Conservation (phyloP, 2,888 invertebrate genomes). For the Rhagophthalmus giganteus region DNA sequence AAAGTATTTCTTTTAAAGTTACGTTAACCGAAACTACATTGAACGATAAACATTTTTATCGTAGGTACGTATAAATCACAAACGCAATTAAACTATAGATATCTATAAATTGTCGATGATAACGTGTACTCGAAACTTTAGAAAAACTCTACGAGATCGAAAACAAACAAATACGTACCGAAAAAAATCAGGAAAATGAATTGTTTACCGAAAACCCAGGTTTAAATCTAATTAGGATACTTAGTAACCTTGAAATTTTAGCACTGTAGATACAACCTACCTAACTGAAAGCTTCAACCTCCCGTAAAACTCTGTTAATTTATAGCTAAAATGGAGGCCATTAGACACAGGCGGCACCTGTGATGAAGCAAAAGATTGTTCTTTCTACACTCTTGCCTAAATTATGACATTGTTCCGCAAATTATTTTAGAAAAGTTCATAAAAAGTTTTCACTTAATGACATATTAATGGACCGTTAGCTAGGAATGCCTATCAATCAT, state of each 20-base stretch:
- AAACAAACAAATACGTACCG: constrained; percentile 21
- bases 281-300: constrained; percentile 22
- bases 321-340: constrained; percentile 31
- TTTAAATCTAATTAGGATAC: constrained; percentile 29
- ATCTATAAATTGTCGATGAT: background rate
- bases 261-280: constrained; percentile 23
- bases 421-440: constrained; percentile 27
- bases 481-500: constrained; percentile 15
- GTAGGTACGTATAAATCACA: background rate
- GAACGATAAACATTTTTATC: too few relatives aligned
- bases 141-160: constrained; percentile 5
- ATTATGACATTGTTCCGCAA: constrained; percentile 24
- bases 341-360: constrained; percentile 30
- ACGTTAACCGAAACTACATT: too few relatives aligned
- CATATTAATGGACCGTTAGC: constrained; percentile 27
- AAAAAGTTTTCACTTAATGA: constrained; percentile 25
- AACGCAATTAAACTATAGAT: too few relatives aligned
- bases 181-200: constrained; percentile 25
- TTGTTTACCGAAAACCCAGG: constrained; percentile 23
- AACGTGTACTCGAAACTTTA: constrained; percentile 7
- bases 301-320: constrained; percentile 34
- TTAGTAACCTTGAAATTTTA: constrained; percentile 29
- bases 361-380: constrained; percentile 26
- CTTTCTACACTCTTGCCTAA: constrained; percentile 23
- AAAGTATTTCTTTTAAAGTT: background rate